Conservation (phyloP, 2,113 vertebrate species). For the Neodon shergylaensis region DNA sequence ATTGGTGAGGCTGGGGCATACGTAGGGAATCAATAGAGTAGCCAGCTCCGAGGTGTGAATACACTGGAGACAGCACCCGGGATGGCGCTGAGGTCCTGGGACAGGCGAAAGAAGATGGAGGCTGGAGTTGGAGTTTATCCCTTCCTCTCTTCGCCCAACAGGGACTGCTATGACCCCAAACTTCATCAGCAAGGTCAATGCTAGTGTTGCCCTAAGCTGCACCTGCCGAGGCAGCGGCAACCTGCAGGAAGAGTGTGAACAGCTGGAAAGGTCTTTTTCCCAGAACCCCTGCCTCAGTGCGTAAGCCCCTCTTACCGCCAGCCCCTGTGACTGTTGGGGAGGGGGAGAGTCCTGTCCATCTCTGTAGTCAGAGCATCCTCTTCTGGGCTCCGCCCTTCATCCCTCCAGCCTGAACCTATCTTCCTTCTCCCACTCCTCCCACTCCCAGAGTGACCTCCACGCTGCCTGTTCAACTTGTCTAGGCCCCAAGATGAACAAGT, state of each 20-base stretch:
- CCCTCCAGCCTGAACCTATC: not conserved
- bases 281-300: constrained; percentile 95
- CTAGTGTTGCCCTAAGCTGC: constrained; percentile 93
- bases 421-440: not conserved
- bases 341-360: not conserved
- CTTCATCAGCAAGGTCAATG: constrained; percentile 92
- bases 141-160: constrained; percentile 73
- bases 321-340: not conserved
- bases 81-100: not conserved
- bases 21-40: not conserved
- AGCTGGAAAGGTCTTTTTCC: constrained; percentile 90
- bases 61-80: not conserved
- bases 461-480: not conserved
- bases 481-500: constrained; percentile 10
- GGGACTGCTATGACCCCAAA: constrained; percentile 96
- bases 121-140: not conserved
- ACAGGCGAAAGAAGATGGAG: not conserved
- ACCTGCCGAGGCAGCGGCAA: constrained; percentile 93
- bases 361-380: not conserved
- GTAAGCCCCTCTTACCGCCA: constrained; percentile 68
- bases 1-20: constrained; percentile 85
- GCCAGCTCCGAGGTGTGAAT: not conserved
- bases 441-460: not conserved
- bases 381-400: not conserved
- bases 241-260: constrained; percentile 90